These are phyloP conservation scores for Diplodus sargus DNA, from an alignment of 2,797 vertebrate genomes.

Conservation along the genomic window DNA sequence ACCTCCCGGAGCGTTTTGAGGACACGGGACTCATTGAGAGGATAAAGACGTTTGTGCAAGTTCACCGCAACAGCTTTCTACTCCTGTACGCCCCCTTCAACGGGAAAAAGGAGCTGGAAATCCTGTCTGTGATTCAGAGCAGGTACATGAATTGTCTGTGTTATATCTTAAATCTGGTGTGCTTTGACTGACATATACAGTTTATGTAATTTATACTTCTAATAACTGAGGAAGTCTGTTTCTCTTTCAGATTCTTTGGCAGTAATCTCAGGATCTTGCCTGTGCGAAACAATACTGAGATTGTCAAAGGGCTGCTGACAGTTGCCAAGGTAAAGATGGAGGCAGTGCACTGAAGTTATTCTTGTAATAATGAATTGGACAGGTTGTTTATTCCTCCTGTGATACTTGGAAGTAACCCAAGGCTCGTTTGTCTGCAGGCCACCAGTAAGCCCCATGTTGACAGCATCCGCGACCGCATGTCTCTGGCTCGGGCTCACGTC, in stretches of 20 bases:
- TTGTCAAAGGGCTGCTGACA: constrained; percentile 90
- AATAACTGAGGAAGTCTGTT: neutral
- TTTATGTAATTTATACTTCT: neutral
- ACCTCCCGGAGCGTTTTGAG: constrained; percentile 76
- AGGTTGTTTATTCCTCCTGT: neutral
- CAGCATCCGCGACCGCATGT: constrained; percentile 84
- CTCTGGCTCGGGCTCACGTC: constrained; percentile 82
- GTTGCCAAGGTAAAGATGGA: constrained; percentile 90
- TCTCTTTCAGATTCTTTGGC: constrained; percentile 88
- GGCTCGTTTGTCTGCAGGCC: constrained; percentile 77
- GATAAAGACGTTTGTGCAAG: constrained; percentile 88
- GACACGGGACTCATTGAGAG: constrained; percentile 78
- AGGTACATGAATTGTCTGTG: constrained; percentile 82
- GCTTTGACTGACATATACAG: neutral
- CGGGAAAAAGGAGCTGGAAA: constrained; percentile 85
- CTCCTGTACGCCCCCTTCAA: constrained; percentile 88
- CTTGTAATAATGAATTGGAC: neutral
- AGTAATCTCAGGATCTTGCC: constrained; percentile 91
- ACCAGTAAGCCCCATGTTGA: constrained; percentile 89
- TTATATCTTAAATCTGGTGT: neutral
- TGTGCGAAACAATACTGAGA: constrained; percentile 87
- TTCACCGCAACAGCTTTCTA: constrained; percentile 93
- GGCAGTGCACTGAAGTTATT: neutral
- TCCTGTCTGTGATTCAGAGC: constrained; percentile 88
- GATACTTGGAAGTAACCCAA: constrained; percentile 15